These are phyloP conservation scores for Metalampra italica DNA, from an alignment of 2,888 invertebrate genomes.

Conservation along the genomic window DNA sequence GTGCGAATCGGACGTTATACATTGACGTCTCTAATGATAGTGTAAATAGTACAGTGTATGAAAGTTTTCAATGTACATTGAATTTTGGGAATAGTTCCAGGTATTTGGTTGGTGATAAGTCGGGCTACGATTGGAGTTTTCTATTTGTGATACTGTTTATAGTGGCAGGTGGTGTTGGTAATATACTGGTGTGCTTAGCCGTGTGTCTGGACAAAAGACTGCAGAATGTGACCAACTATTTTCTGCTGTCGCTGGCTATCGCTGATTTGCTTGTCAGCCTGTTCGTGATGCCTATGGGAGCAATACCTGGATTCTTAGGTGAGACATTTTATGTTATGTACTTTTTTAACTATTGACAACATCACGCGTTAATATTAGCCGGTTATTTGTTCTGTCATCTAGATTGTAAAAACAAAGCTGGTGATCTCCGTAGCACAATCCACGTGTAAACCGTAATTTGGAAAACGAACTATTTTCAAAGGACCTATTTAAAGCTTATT, in stretches of 20 bases:
- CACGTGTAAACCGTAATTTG: not conserved
- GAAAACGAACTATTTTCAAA: too few relatives aligned
- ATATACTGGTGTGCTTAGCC: slow-evolving; percentile 95
- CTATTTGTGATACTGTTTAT: slow-evolving; percentile 91
- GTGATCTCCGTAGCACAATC: not conserved
- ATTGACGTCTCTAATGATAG: slow-evolving; percentile 39
- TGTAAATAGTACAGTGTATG: slow-evolving; percentile 27
- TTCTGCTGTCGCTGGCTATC: slow-evolving; percentile 93
- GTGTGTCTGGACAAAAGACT: slow-evolving; percentile 92
- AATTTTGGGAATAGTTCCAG: slow-evolving; percentile 45
- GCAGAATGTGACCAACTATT: slow-evolving; percentile 98
- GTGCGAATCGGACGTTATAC: slow-evolving; percentile 56
- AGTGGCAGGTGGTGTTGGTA: slow-evolving; percentile 92
- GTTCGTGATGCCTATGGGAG: slow-evolving; percentile 97
- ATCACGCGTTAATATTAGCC: too few relatives aligned
- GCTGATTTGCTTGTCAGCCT: slow-evolving; percentile 95
- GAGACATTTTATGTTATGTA: slow-evolving; percentile 51
- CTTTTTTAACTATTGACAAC: too few relatives aligned
- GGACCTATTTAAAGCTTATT: too few relatives aligned
- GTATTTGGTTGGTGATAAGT: slow-evolving; percentile 31
- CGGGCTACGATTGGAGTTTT: slow-evolving; percentile 87
- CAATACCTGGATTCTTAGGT: slow-evolving; percentile 96
- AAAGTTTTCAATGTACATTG: slow-evolving; percentile 62
- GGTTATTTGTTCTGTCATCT: too few relatives aligned
- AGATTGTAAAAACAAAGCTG: not conserved